Base-by-base conservation (phyloP, 2,797 vertebrate species). In the Artibeus lituratus region DNA sequence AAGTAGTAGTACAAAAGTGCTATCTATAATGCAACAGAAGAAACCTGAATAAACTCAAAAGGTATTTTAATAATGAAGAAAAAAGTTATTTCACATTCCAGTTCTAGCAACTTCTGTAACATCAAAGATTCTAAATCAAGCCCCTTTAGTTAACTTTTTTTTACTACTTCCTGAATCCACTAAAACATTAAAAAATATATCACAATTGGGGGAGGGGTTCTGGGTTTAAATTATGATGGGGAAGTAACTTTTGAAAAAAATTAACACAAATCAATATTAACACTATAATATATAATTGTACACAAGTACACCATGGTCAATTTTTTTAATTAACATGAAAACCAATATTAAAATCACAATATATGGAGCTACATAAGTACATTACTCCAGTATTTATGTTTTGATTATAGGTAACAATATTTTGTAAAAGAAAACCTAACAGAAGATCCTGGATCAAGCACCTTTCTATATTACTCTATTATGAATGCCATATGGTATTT, bases 181-280 rank as follows among this genome's bases (percentile, higher is more conserved):
- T 49, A 35, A 95, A 92, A 94, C 37, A 88, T 85, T 89, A 88
- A 85, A 70, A 70, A 81, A 85, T 26, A 10, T 87, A 73, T 37
- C 19, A 80, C 19, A 49, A 91, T 18, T 21, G n/a, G 14, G 3
- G 11, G 2, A 21, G 4, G 7, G 15, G 12, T 47, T 77, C 57
- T 76, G 22, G 4, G 14, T 85, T 74, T 76, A 12, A 95, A 86
- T 84, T 76, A 83, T 59, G 32, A 69, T 24, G 29, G 26, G 35
- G n/a, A 65, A 57, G 10, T 59, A 42, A 62, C 53, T 62, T 76
- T 89, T 57, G 8, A 5, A 87, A 89, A 87, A 90, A 78, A 82
- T 51, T 59, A 67, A 44, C 35, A 93, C 74, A 62, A 92, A n/a
- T 2, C 5, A 90, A 9, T 7, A 49, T 81, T 87, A 92, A 92